A percentile compares a stretch with the other conserved stretches of the same genome.
phyloP scores from a whole-genome alignment of 2,888 invertebrate species.

The Automeris io region DNA sequence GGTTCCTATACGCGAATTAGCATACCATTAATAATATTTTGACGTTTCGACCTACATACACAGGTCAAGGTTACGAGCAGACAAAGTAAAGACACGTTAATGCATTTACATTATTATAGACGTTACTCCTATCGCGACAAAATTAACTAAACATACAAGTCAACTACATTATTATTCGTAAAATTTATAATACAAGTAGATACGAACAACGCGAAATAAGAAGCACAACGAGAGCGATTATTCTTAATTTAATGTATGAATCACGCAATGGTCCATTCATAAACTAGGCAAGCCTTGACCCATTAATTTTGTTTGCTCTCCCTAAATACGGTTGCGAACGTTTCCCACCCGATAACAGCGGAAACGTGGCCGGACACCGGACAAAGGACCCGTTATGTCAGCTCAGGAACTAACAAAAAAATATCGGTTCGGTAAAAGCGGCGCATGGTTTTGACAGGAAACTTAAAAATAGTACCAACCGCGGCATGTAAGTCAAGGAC shows the following conservation, averaged over 20 bases:
- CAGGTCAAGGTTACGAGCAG: no score
- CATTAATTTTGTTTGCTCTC: constrained; percentile 52
- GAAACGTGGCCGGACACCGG: constrained; percentile 55
- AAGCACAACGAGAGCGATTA: neutral
- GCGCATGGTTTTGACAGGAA: constrained; percentile 33
- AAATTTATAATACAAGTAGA: neutral
- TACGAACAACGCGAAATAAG: neutral
- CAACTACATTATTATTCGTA: no score
- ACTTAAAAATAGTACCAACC: constrained; percentile 29
- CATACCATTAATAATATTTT: no score
- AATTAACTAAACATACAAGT: no score
- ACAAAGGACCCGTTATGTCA: constrained; percentile 65
- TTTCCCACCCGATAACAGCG: constrained; percentile 61
- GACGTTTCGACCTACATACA: no score
- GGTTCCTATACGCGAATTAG: no score
- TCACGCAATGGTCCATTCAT: constrained; percentile 32
- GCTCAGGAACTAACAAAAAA: constrained; percentile 36
- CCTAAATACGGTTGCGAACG: constrained; percentile 43
- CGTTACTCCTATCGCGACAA: no score
- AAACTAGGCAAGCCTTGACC: constrained; percentile 59
- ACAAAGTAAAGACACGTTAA: no score
- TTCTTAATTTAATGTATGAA: constrained; percentile 29
- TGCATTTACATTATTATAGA: no score
- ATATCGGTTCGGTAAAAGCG: constrained; percentile 21
- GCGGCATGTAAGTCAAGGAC: constrained; percentile 27